These are phyloP conservation scores for Notothenia coriiceps DNA, from an alignment of 2,113 vertebrate species.

Conservation along the genomic window DNA sequence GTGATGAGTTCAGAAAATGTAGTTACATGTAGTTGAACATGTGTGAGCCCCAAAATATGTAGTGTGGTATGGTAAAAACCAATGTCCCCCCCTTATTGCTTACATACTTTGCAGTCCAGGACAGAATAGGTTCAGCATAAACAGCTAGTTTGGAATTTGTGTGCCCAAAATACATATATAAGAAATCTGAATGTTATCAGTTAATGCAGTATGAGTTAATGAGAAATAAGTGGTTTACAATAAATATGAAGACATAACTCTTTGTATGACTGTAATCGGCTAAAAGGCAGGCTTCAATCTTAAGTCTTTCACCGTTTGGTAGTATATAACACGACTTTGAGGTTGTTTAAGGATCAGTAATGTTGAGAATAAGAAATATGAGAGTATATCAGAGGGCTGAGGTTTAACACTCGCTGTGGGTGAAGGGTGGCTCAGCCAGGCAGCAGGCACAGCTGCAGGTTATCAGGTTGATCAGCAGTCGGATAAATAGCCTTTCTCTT, in stretches of 20 bases:
- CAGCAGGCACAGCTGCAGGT: slow-evolving; percentile 64
- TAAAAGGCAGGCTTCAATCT: slow-evolving; percentile 14
- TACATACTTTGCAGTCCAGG: too few relatives aligned
- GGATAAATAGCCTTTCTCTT: slow-evolving; percentile 61
- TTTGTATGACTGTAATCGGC: slow-evolving; percentile 12
- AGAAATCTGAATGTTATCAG: slow-evolving; percentile 1
- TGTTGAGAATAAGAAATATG: slow-evolving; percentile 20
- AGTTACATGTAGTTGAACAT: neutral
- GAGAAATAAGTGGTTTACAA: neutral
- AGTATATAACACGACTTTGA: slow-evolving; percentile 16
- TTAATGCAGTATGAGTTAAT: neutral
- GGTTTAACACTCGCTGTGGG: slow-evolving; percentile 14
- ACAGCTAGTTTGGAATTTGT: neutral
- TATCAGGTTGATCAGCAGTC: slow-evolving; percentile 70
- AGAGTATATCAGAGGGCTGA: slow-evolving; percentile 14
- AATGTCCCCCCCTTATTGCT: neutral
- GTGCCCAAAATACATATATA: neutral
- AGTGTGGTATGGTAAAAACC: neutral
- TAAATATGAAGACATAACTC: slow-evolving; percentile 3
- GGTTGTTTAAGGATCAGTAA: slow-evolving; percentile 36
- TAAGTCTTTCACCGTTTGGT: slow-evolving; percentile 12
- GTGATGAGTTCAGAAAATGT: neutral
- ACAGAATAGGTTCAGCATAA: neutral
- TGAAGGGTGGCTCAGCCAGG: slow-evolving; percentile 48
- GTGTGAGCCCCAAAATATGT: neutral